phyloP scores from a whole-genome alignment of 2,797 vertebrate genomes.

The Phaenicophaeus curvirostris region DNA sequence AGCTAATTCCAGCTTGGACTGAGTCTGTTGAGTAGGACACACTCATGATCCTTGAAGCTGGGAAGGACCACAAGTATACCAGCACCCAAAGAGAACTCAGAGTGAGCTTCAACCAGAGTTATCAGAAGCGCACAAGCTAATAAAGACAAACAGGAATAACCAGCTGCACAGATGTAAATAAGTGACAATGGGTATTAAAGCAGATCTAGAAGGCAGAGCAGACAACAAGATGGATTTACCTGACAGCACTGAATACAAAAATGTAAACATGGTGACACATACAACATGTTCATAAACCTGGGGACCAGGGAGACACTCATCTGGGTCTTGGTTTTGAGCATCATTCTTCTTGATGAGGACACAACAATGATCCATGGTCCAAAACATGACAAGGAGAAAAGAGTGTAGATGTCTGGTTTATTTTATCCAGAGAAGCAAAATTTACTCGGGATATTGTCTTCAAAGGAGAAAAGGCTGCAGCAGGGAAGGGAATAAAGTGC shows the following conservation, averaged over 20 bases:
- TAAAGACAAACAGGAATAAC: background rate
- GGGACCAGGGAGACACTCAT: background rate
- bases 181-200: background rate
- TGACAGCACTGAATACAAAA: background rate
- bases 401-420: background rate
- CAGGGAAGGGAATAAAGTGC: background rate
- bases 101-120: background rate
- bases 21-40: background rate
- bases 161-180: background rate
- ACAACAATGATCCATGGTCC: background rate
- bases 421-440: constrained; percentile 9
- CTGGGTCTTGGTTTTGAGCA: background rate
- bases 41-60: background rate
- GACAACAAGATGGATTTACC: background rate
- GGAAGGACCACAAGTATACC: background rate
- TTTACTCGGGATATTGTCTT: background rate
- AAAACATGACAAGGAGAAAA: background rate
- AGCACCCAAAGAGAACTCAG: background rate
- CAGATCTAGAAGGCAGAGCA: background rate
- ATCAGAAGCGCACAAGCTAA: background rate
- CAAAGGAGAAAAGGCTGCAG: background rate
- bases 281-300: background rate
- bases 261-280: background rate
- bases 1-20: background rate
- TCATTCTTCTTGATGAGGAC: background rate